These are phyloP conservation scores for Sciurus niger DNA, from an alignment of 2,113 vertebrate genomes.

Conservation along the genomic window DNA sequence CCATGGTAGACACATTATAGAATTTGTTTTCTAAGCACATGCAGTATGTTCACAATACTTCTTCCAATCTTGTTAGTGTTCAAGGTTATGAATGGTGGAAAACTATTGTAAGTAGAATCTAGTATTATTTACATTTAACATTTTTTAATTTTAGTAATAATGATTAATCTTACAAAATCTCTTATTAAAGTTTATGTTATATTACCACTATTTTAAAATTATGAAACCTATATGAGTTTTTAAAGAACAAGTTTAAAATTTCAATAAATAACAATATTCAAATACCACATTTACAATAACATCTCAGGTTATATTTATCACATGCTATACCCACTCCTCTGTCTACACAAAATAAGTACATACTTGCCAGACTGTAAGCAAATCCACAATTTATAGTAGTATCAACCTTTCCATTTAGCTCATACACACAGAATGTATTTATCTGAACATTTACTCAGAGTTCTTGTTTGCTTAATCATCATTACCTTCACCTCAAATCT, in stretches of 20 bases:
- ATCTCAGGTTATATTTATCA: neutral
- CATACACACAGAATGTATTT: neutral
- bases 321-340: neutral
- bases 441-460: conserved; percentile 22
- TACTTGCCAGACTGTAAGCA: conserved; percentile 17
- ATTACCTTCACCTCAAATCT: conserved; percentile 2
- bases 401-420: conserved; percentile 36
- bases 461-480: conserved; percentile 31
- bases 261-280: neutral
- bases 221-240: neutral
- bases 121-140: neutral
- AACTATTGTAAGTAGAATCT: conserved; percentile 42
- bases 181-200: conserved; percentile 16
- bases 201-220: conserved; percentile 27
- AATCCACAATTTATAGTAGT: conserved; percentile 7
- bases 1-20: conserved; percentile 73
- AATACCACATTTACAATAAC: neutral
- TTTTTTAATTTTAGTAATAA: conserved; percentile 38
- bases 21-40: conserved; percentile 81
- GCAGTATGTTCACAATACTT: conserved; percentile 69
- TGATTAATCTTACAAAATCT: conserved; percentile 30
- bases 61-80: conserved; percentile 64
- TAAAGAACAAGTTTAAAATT: conserved; percentile 43
- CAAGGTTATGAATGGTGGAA: conserved; percentile 49
- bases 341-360: neutral